Conservation (phyloP, 2,797 vertebrate genomes). For the Helostoma temminkii region DNA sequence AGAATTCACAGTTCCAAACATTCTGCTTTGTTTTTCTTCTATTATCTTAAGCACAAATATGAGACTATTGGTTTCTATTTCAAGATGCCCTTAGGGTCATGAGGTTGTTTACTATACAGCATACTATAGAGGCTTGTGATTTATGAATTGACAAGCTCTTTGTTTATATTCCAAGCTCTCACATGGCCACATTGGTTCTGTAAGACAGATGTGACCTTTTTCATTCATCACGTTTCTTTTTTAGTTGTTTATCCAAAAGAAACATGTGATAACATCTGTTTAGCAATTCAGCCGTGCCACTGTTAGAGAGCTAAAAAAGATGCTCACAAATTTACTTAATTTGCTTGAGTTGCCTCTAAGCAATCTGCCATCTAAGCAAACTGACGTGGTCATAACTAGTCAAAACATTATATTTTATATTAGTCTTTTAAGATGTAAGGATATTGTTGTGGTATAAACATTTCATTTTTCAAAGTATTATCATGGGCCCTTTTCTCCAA, state of each 20-base stretch:
- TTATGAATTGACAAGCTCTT: conserved; percentile 44
- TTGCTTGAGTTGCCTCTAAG: neutral
- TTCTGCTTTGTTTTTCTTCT: conserved; percentile 6
- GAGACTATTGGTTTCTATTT: conserved; percentile 21
- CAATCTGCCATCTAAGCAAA: conserved; percentile 19
- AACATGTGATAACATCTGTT: conserved; percentile 9
- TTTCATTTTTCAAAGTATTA: conserved; percentile 25
- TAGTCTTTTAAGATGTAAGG: neutral
- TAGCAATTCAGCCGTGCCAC: neutral
- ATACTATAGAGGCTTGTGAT: conserved; percentile 36
- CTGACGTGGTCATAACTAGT: neutral
- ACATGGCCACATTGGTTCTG: conserved; percentile 8
- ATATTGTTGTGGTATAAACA: conserved; percentile 21
- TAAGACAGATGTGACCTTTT: conserved; percentile 46
- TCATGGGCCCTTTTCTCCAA: conserved; percentile 16
- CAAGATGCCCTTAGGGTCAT: conserved; percentile 26
- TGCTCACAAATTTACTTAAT: conserved; percentile 7
- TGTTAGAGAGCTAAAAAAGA: conserved; percentile 9
- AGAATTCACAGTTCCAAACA: conserved; percentile 3
- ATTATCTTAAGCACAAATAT: neutral
- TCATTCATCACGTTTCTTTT: neutral
- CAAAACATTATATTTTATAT: conserved; percentile 2
- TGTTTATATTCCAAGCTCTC: conserved; percentile 50
- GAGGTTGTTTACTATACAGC: conserved; percentile 40
- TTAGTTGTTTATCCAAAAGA: conserved; percentile 14